These are phyloP conservation scores for Staurois parvus DNA, from an alignment of 2,797 vertebrate species.

Conservation along the genomic window DNA sequence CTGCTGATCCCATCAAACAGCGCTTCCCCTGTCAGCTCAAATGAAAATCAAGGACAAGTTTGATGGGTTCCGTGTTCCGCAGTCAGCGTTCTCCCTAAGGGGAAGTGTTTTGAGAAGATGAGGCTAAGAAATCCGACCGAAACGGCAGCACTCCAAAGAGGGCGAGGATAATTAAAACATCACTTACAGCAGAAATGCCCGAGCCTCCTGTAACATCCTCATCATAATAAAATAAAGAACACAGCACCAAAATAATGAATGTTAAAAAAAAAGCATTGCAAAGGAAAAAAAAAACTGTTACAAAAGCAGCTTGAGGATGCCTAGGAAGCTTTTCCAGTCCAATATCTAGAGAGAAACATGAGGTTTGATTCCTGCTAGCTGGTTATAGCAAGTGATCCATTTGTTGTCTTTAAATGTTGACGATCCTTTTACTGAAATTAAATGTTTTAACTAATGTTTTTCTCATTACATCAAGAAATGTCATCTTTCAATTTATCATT, in stretches of 20 bases:
- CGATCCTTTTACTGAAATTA: conserved; percentile 21
- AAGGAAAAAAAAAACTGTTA: conserved; percentile 6
- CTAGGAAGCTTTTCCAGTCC: conserved; percentile 6
- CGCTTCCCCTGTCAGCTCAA: conserved; percentile 35
- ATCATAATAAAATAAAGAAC: conserved; percentile 30
- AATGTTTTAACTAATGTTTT: conserved; percentile 9
- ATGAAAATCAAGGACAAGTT: conserved; percentile 50
- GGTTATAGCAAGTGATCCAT: conserved; percentile 42
- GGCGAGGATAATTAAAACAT: conserved; percentile 69
- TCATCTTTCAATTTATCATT: conserved; percentile 45
- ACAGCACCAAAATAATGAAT: conserved; percentile 48
- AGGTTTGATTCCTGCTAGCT: neutral
- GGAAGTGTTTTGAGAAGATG: neutral
- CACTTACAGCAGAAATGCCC: conserved; percentile 62
- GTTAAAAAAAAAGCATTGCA: neutral
- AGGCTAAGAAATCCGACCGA: conserved; percentile 5
- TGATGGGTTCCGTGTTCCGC: conserved; percentile 46
- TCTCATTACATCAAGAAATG: conserved; percentile 35
- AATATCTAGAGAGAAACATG: conserved; percentile 20
- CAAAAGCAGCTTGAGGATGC: conserved; percentile 27
- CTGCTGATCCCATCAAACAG: conserved; percentile 24
- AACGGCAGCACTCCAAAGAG: conserved; percentile 32
- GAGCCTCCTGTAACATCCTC: conserved; percentile 32
- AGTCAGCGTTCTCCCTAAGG: conserved; percentile 28
- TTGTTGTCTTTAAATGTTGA: conserved; percentile 44